These are phyloP conservation scores for Chunga burmeisteri DNA, from an alignment of 2,113 vertebrate genomes.

Conservation along the genomic window DNA sequence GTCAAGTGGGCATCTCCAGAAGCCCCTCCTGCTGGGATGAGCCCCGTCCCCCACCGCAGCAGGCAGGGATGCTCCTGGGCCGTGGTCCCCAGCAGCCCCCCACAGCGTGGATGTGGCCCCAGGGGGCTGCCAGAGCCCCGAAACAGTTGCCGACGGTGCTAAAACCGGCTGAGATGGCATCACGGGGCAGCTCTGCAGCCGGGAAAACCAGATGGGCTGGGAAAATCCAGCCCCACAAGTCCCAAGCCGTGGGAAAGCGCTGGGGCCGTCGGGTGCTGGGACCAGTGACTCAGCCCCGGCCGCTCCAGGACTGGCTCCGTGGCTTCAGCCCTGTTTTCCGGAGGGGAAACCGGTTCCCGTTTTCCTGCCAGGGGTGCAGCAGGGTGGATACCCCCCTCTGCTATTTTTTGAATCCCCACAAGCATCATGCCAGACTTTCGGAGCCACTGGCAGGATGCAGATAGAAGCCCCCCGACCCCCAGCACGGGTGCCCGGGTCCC, in stretches of 20 bases:
- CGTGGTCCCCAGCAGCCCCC: background rate
- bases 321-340: background rate
- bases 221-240: background rate
- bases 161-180: background rate
- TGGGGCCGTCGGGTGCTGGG: background rate
- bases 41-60: accelerated
- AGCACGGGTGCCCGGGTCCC: accelerated
- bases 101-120: accelerated
- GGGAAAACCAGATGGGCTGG: background rate
- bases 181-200: background rate
- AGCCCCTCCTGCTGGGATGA: background rate
- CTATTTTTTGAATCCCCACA: accelerated
- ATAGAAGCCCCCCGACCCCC: background rate
- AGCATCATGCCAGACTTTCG: background rate
- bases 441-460: accelerated
- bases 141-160: background rate
- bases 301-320: accelerated
- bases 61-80: background rate
- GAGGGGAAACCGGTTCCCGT: background rate
- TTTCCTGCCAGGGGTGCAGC: background rate
- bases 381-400: background rate
- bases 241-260: background rate
- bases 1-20: accelerated
- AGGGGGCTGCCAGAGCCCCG: background rate
- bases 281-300: background rate